Base-by-base conservation (phyloP, 1,140 invertebrate genomes). In the Luehdorfia chinensis region DNA sequence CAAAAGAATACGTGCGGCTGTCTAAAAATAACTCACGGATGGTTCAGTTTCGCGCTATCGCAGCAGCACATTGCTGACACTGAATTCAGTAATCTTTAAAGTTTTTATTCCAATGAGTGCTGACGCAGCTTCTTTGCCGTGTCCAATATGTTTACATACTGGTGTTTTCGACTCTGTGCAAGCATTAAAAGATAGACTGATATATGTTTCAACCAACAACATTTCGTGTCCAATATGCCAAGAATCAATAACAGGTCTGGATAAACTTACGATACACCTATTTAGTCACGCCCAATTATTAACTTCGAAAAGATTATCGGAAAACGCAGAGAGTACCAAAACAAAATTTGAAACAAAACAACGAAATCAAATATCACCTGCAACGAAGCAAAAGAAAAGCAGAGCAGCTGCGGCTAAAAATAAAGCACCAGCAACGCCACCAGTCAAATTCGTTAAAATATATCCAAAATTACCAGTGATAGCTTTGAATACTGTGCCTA, bases 251-350 rank as follows among this genome's bases (percentile, higher is more conserved):
- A 75, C 90, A 39, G 94, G 94, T 1, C 89, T 95, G 41, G 94
- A 95, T 78, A 95, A 95, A 83, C 84, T 95, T n/a, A 95, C 94
- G 1, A 94, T 95, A 63, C 94, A 95, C 80, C 78, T 95, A 50
- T 94, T 95, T 61, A 90, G 90, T 15, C 94, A 95, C 71, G 73
- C 84, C 18, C 75, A 76, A 49, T 47, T 83, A 28, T 45, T 76
- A 53, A 43, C 59, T 6, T 34, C 37, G 28, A 63, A 65, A 50
- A 34, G 41, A 33, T 41, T 9, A 23, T 4, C 44, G 25, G 47
- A 55, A 41, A 56, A 58, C 34, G 19, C 44, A 50, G 37, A 45
- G 55, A 52, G 54, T 4, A 4, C 12, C 15, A 50, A 57, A 18
- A 45, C 39, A 23, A 63, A 56, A 30, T 37, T 25, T 46, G 55